Percentiles rank a stretch among this genome's conserved stretches.
phyloP scores from a whole-genome alignment of 2,113 vertebrate genomes.

The Mus pahari region DNA sequence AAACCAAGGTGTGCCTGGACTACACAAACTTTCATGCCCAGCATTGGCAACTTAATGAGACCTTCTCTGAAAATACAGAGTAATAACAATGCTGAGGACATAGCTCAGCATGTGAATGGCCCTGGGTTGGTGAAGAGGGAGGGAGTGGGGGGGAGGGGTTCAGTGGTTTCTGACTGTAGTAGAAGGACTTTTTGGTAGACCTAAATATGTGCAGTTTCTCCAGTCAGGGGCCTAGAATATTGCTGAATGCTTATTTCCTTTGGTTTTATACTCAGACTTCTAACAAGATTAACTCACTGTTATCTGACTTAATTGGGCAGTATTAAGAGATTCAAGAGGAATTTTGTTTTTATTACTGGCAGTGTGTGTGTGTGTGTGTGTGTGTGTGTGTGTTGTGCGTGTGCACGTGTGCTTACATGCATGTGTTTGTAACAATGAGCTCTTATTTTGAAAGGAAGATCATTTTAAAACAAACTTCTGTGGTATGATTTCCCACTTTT shows the following conservation, averaged over 20 bases:
- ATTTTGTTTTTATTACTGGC: not conserved
- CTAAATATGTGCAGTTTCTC: not conserved
- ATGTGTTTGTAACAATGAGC: not conserved
- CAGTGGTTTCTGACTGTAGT: not conserved
- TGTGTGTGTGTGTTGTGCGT: not conserved
- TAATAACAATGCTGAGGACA: too few species aligned
- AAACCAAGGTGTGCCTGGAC: not conserved
- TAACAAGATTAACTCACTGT: not conserved
- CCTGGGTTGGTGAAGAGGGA: not conserved
- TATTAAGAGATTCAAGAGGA: conserved; percentile 6
- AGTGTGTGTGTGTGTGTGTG: not conserved
- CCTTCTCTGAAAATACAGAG: not conserved
- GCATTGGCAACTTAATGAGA: not conserved
- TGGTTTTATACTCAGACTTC: not conserved
- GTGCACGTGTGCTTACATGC: too few species aligned
- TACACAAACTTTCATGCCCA: not conserved
- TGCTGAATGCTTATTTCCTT: not conserved
- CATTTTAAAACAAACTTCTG: conserved; percentile 7
- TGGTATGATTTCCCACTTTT: conserved; percentile 31
- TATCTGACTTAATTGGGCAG: conserved; percentile 3
- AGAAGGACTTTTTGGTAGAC: not conserved
- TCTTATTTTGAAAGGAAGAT: conserved; percentile 20
- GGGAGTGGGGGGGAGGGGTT: too few species aligned
- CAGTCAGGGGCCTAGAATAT: not conserved
- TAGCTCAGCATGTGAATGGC: not conserved